Percentiles rank a stretch among this genome's conserved stretches.
Conservation (phyloP, 1,140 invertebrate genomes). For the Dendrolimus punctatus region DNA sequence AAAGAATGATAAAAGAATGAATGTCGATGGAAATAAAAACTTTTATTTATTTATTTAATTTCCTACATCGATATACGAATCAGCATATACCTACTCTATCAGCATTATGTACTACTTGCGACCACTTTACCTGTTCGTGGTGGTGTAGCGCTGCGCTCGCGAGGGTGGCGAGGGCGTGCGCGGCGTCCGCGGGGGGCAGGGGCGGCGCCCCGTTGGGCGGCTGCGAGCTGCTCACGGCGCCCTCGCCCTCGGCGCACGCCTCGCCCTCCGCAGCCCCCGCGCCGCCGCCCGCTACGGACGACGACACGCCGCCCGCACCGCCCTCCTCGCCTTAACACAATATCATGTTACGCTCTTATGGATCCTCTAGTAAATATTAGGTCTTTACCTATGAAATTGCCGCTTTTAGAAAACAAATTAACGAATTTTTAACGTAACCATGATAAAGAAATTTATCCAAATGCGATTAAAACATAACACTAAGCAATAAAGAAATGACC, state of each 20-base stretch:
- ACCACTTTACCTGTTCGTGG: slow-evolving; percentile 43
- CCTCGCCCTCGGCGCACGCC: slow-evolving; percentile 31
- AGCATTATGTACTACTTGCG: background rate
- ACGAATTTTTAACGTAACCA: no score
- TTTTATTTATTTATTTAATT: no score
- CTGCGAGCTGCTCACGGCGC: slow-evolving; percentile 49
- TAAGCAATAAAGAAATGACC: no score
- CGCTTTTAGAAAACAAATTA: no score
- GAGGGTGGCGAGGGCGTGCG: slow-evolving; percentile 66
- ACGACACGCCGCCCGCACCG: slow-evolving; percentile 34
- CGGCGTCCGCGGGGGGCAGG: slow-evolving; percentile 54
- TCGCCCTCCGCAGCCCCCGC: slow-evolving; percentile 20
- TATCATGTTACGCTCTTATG: background rate
- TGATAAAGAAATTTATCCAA: no score
- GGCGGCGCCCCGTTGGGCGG: slow-evolving; percentile 39
- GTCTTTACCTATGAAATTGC: no score
- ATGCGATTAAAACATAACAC: no score
- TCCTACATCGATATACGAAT: no score
- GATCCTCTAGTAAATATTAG: background rate
- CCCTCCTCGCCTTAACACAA: slow-evolving; percentile 30
- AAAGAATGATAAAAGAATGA: no score
- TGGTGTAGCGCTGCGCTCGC: slow-evolving; percentile 66
- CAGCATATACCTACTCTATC: no score
- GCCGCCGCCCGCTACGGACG: slow-evolving; percentile 23
- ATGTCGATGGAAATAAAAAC: no score